phyloP scores from a whole-genome alignment of 2,113 vertebrate genomes.

The Cephalopterus ornatus region DNA sequence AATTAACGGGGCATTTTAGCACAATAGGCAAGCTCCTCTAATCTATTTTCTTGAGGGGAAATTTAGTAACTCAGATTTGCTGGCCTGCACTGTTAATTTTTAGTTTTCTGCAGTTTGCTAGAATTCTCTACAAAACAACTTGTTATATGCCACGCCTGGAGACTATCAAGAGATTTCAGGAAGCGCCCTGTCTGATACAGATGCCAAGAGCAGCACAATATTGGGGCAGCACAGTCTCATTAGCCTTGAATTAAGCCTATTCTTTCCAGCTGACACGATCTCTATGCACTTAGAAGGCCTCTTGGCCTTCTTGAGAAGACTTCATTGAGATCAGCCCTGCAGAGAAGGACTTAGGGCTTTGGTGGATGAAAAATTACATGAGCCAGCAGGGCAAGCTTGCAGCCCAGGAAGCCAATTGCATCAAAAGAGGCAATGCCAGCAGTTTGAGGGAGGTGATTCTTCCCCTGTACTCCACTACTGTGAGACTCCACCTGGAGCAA shows the following conservation, averaged over 20 bases:
- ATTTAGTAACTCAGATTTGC: not conserved
- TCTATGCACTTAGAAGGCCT: not conserved
- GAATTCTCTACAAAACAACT: not conserved
- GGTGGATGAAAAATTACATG: not conserved
- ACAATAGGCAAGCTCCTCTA: not conserved
- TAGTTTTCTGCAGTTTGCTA: not conserved
- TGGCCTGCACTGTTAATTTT: not conserved
- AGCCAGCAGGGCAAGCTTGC: not conserved
- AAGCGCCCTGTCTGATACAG: not conserved
- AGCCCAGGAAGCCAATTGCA: not conserved
- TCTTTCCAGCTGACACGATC: not conserved
- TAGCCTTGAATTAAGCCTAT: not conserved
- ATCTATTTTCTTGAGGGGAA: not conserved
- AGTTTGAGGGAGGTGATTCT: not conserved
- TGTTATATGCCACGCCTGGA: fast-evolving
- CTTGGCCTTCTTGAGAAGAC: not conserved
- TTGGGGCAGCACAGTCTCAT: not conserved
- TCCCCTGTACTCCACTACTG: not conserved
- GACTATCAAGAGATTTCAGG: not conserved
- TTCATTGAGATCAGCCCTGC: not conserved
- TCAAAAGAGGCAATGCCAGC: not conserved
- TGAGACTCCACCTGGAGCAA: not conserved
- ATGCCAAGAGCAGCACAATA: not conserved
- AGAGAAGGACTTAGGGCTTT: not conserved
- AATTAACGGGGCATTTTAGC: constrained; percentile 35